A percentile compares a stretch with the other conserved stretches of the same genome.
Conservation (phyloP, 2,888 invertebrate genomes). For the Lypha dubia region DNA sequence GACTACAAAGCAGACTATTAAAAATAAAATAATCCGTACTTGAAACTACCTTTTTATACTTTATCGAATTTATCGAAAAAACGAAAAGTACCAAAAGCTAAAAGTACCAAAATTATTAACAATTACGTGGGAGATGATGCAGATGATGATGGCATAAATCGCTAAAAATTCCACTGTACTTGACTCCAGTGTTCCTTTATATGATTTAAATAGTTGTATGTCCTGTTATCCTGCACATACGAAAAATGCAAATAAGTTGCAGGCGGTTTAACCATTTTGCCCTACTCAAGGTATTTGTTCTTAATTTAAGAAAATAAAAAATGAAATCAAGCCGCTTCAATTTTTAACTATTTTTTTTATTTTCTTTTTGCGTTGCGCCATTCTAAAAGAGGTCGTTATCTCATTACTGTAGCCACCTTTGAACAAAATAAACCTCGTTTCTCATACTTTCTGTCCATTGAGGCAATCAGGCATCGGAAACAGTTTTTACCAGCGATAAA, state of each 20-base stretch:
- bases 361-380: not conserved
- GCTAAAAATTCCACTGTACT: too few species aligned
- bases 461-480: constrained; percentile 36
- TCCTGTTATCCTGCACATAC: not conserved
- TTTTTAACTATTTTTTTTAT: not conserved
- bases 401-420: constrained; percentile 56
- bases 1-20: too few species aligned
- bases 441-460: not conserved
- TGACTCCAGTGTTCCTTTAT: too few species aligned
- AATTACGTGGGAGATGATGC: too few species aligned
- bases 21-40: too few species aligned
- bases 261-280: not conserved
- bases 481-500: constrained; percentile 54
- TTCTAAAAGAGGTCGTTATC: constrained; percentile 46
- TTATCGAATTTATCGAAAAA: too few species aligned
- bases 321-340: too few species aligned
- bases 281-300: not conserved
- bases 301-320: not conserved
- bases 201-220: too few species aligned
- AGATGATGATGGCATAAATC: too few species aligned
- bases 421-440: constrained; percentile 16
- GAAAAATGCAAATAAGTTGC: not conserved
- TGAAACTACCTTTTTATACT: too few species aligned
- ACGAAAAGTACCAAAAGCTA: too few species aligned
- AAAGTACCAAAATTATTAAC: too few species aligned